Conservation (phyloP, 2,113 vertebrate species). For the Corythornis vintsioides region DNA sequence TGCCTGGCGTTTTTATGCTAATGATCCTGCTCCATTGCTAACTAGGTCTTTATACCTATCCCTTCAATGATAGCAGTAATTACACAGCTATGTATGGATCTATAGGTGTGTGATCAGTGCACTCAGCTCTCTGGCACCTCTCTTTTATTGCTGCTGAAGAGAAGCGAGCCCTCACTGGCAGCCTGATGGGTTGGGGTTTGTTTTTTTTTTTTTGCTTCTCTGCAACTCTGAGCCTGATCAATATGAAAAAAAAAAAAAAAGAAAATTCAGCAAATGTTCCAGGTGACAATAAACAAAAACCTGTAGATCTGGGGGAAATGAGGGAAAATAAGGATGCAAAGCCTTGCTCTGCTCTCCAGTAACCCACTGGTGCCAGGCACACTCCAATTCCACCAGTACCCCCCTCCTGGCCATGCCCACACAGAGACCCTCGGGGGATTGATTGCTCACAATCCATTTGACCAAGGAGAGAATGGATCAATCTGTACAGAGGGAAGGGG, state of each 20-base stretch:
- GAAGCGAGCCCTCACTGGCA: neutral
- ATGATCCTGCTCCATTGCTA: conserved; percentile 33
- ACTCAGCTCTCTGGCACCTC: conserved; percentile 25
- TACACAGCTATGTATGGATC: neutral
- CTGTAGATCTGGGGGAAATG: neutral
- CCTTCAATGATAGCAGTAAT: conserved; percentile 36
- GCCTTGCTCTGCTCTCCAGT: neutral
- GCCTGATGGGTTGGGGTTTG: neutral
- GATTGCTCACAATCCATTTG: neutral
- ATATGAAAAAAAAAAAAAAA: neutral
- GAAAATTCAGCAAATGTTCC: neutral
- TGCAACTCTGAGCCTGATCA: neutral
- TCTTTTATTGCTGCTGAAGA: neutral
- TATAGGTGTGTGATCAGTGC: neutral
- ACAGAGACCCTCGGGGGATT: neutral
- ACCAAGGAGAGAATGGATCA: neutral
- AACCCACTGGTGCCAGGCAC: neutral
- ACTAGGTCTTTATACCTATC: conserved; percentile 43
- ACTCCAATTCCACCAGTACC: neutral
- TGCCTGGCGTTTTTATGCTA: conserved; percentile 52
- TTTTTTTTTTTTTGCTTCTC: neutral
- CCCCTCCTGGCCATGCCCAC: neutral
- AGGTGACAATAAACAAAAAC: conserved; percentile 1
- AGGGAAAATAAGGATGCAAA: neutral
- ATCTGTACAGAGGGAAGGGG: neutral